phyloP scores from a whole-genome alignment of 2,113 vertebrate genomes.

The Mustelus asterias region DNA sequence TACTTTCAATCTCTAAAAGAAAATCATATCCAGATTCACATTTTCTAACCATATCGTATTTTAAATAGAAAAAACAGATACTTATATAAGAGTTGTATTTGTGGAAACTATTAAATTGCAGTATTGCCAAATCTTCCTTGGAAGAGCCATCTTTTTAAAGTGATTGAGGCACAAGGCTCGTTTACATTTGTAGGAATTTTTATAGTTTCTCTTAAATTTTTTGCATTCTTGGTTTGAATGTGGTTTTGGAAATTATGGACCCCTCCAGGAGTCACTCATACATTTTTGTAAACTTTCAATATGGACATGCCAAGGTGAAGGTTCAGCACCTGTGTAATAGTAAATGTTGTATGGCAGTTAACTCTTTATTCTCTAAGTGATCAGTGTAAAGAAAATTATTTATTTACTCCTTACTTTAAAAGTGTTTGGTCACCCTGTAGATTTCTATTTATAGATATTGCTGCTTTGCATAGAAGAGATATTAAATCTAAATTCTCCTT shows the following conservation, averaged over 20 bases:
- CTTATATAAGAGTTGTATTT: background rate
- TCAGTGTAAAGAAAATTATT: background rate
- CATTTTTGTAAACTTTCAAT: background rate
- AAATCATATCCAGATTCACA: background rate
- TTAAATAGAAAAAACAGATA: background rate
- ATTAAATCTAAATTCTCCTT: background rate
- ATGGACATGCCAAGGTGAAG: background rate
- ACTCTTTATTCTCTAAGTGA: background rate
- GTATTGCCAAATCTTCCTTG: background rate
- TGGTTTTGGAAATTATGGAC: background rate
- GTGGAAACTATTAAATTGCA: background rate
- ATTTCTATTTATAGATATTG: background rate
- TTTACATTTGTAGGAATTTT: slow-evolving; percentile 2
- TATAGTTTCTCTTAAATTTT: slow-evolving; percentile 14
- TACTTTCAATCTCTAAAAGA: background rate
- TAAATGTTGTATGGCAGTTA: background rate
- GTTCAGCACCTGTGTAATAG: slow-evolving; percentile 14
- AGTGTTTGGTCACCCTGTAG: background rate
- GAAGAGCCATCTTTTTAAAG: background rate
- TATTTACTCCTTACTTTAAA: background rate
- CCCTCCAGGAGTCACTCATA: background rate
- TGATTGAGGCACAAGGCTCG: background rate
- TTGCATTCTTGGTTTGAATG: slow-evolving; percentile 27
- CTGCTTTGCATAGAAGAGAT: background rate
- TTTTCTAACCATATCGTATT: background rate